A percentile compares a stretch with the other conserved stretches of the same genome.
Conservation (phyloP, 2,113 vertebrate genomes). For the Gallinago jamesoni region DNA sequence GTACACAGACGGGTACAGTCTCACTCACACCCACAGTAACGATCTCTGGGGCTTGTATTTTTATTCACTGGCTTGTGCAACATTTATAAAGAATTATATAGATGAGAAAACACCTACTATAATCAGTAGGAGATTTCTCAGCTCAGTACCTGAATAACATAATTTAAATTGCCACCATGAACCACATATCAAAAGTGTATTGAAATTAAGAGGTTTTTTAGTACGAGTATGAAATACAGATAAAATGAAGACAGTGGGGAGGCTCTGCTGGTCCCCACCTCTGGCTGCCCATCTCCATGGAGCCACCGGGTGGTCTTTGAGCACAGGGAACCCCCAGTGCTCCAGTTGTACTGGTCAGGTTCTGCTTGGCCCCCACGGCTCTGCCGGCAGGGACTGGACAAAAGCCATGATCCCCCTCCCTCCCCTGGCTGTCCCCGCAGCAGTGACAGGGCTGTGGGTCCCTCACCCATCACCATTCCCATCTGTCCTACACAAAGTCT, state of each 20-base stretch:
- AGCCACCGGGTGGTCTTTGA: accelerated
- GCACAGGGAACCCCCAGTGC: accelerated
- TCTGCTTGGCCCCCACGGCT: background rate
- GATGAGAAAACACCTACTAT: background rate
- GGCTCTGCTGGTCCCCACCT: background rate
- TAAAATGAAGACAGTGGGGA: background rate
- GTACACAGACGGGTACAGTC: background rate
- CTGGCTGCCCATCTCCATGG: background rate
- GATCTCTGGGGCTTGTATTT: background rate
- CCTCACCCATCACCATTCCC: background rate
- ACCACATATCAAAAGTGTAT: background rate
- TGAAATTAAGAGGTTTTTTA: background rate
- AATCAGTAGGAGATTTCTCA: background rate
- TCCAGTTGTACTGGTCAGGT: background rate
- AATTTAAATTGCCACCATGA: background rate
- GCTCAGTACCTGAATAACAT: background rate
- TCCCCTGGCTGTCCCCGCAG: too few relatives aligned
- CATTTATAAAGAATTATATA: background rate
- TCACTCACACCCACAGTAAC: background rate
- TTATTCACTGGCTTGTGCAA: background rate
- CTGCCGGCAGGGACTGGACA: background rate
- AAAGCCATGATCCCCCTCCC: background rate
- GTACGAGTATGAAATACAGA: background rate
- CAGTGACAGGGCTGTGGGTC: background rate
- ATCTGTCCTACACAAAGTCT: background rate